phyloP scores from a whole-genome alignment of 2,888 invertebrate genomes.

The Selenia dentaria region DNA sequence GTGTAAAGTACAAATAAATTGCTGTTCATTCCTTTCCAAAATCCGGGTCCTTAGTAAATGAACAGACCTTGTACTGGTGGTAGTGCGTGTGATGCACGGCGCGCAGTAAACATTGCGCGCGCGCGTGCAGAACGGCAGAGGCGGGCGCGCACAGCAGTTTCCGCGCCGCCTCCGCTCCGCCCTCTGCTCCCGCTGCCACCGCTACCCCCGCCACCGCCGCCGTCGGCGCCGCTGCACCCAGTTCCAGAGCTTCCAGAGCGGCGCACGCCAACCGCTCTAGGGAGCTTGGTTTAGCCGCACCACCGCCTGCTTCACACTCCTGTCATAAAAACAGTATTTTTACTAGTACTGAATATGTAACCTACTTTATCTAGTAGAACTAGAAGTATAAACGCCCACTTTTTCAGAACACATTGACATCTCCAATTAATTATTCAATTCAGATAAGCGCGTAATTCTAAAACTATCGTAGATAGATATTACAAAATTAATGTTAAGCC shows the following conservation, averaged over 20 bases:
- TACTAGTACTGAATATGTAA: too few species aligned
- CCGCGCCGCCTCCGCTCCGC: constrained; percentile 62
- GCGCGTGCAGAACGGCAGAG: constrained; percentile 65
- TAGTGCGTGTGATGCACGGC: constrained; percentile 91
- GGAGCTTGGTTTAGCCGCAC: constrained; percentile 68
- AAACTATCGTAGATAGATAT: too few species aligned
- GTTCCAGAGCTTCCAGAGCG: constrained; percentile 71
- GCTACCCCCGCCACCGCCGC: constrained; percentile 18
- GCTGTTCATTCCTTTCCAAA: too few species aligned
- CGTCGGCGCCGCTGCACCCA: constrained; percentile 58
- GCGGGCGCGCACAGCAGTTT: constrained; percentile 76
- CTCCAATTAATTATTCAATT: too few species aligned
- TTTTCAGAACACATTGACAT: too few species aligned
- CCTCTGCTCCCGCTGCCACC: constrained; percentile 54
- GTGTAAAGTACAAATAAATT: too few species aligned
- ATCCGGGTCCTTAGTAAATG: too few species aligned
- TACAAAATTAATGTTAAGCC: too few species aligned
- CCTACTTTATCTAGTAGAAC: too few species aligned
- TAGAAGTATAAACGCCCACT: too few species aligned
- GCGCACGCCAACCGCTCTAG: constrained; percentile 76
- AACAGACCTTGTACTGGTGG: constrained; percentile 92
- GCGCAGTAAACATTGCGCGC: constrained; percentile 92
- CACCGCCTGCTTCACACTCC: constrained; percentile 62
- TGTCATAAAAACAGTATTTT: too few species aligned
- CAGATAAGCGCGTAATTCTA: too few species aligned